phyloP scores from a whole-genome alignment of 2,888 invertebrate genomes.

The Polylopha cassiicola region DNA sequence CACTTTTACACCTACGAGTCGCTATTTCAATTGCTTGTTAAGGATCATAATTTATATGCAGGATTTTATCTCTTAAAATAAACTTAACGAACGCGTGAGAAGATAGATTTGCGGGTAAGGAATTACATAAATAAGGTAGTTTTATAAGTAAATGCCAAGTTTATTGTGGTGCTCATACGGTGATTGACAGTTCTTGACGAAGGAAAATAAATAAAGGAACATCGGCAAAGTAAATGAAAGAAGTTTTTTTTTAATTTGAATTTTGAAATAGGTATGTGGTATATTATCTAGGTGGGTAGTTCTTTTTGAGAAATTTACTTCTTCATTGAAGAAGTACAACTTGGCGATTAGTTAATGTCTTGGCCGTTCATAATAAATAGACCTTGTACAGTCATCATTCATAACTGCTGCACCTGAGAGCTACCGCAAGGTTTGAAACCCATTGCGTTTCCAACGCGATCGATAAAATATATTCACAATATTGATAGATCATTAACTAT shows the following conservation, averaged over 20 bases:
- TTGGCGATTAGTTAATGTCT: too few relatives aligned
- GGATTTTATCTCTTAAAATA: constrained; percentile 13
- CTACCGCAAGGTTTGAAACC: neutral
- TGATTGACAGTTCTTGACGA: constrained; percentile 10
- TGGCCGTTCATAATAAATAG: neutral
- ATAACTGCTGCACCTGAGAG: neutral
- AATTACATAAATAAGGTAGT: neutral
- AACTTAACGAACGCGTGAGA: constrained; percentile 11
- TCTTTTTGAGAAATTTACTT: too few relatives aligned
- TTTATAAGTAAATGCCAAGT: constrained; percentile 11
- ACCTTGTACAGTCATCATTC: constrained; percentile 1
- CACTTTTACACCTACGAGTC: constrained; percentile 8
- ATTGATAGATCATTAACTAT: constrained; percentile 11
- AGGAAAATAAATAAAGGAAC: neutral
- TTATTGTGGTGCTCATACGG: constrained; percentile 10
- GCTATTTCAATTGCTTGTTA: constrained; percentile 7
- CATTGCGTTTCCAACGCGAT: constrained; percentile 8
- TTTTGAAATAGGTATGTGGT: too few relatives aligned
- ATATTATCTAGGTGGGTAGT: too few relatives aligned
- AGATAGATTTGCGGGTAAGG: constrained; percentile 2
- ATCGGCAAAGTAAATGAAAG: too few relatives aligned
- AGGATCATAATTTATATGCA: constrained; percentile 13
- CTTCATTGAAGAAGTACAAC: too few relatives aligned
- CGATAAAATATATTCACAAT: constrained; percentile 4
- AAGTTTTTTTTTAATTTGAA: too few relatives aligned